Base-by-base conservation (phyloP, 2,113 vertebrate species). In the Hippoglossus stenolepis region DNA sequence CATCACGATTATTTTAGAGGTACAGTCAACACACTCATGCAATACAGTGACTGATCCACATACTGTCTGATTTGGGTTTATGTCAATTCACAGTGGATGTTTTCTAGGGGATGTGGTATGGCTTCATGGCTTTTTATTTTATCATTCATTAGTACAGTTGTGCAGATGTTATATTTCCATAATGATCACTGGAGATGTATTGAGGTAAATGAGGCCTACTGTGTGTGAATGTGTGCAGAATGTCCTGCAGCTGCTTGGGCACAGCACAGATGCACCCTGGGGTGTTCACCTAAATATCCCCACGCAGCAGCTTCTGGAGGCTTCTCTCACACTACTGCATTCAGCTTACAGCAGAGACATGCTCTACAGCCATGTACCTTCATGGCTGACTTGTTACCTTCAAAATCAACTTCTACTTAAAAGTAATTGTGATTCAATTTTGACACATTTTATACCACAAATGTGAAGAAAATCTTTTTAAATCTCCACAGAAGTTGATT, bases 201-300 rank as follows among this genome's bases (percentile, higher is more conserved):
- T 45, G 2, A 18, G 26, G 20, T 63, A 38, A 79, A 28, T 21
- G 24, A n/a, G 5, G 6, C 10, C 4, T 49, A 17, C 0, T 15
- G 0, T 51, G 4, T 54, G 5, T 64, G 14, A 6, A 2, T 67
- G 10, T 70, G 2, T 26, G 40, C 81, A 94, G 91, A 78, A 90
- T 0, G 76, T 86, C 71, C 86, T 96, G 61, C 56, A 83, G 45
- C 78, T 91, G 65, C 84, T 96, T 0, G 65, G 68, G 2, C 24
- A 21, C 40, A 64, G 14, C 0, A 73, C 63, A 17, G 65, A 84
- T 0, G 77, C 79, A 7, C 85, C 45, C 24, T 95, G 93, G 93
- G 95, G 95, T 1, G 9, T 96, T 62, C 91, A 94, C 49, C 35
- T 96, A 35, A 83, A 77, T 43, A 70, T 95, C n/a, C 80, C 60